phyloP scores from a whole-genome alignment of 2,797 vertebrate genomes.

The Rhinichthys osculus region DNA sequence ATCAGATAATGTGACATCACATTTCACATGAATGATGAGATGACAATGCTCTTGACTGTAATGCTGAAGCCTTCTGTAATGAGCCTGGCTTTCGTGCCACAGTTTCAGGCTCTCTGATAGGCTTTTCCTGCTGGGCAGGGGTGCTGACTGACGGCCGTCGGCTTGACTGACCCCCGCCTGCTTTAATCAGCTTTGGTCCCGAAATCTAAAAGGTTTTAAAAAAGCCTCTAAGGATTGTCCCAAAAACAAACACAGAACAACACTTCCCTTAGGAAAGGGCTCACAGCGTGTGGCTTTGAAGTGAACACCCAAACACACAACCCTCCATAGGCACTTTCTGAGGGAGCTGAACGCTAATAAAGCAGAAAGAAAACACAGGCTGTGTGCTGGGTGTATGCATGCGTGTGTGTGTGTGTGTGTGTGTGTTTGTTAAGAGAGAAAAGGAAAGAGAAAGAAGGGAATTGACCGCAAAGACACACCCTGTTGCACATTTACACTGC shows the following conservation, averaged over 20 bases:
- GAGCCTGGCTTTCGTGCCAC: constrained; percentile 37
- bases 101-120: constrained; percentile 32
- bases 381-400: constrained; percentile 44
- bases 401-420: neutral
- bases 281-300: constrained; percentile 45
- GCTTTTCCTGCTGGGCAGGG: constrained; percentile 44
- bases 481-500: neutral
- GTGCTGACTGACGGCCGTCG: constrained; percentile 43
- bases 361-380: constrained; percentile 44
- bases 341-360: constrained; percentile 29
- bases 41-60: neutral
- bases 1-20: neutral
- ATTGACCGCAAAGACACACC: neutral
- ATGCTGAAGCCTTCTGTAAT: neutral
- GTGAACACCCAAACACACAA: constrained; percentile 47
- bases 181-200: constrained; percentile 56
- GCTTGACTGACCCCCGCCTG: constrained; percentile 45
- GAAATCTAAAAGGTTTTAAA: constrained; percentile 43
- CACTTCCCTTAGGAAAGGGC: constrained; percentile 43
- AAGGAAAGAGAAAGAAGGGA: constrained; percentile 20
- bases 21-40: neutral
- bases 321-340: neutral
- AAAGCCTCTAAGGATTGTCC: constrained; percentile 41
- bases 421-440: neutral
- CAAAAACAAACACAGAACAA: constrained; percentile 52